Evolutionary conservation across 2,113 vertebrate genomes (phyloP).

Genomic region (Cygnus buccinator): DNA sequence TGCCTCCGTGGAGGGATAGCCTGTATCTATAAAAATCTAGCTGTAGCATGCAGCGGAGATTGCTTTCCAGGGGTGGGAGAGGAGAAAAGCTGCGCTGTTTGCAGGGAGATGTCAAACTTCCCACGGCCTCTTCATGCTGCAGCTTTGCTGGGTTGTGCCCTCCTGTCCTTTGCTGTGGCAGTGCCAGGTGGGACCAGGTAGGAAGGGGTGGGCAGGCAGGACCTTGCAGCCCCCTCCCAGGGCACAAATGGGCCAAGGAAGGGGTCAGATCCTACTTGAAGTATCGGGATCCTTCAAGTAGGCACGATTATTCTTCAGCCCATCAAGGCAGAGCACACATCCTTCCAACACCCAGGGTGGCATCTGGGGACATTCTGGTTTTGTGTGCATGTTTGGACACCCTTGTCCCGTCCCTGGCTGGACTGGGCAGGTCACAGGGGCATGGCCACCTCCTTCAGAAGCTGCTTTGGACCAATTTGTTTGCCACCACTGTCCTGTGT

Average conservation of each 20-base stretch:
- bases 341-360: fast-evolving
- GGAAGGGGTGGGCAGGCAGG: not conserved
- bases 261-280: not conserved
- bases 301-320: not conserved
- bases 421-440: not conserved
- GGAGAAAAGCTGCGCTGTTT: not conserved
- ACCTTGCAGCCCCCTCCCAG: not conserved
- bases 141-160: not conserved
- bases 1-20: constrained; percentile 43
- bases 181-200: not conserved
- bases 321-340: not conserved
- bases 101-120: not conserved
- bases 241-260: not conserved
- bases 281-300: not conserved
- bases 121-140: fast-evolving
- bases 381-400: fast-evolving
- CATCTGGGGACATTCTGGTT: fast-evolving
- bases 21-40: constrained; percentile 61
- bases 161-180: not conserved
- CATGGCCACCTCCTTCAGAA: not conserved
- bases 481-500: not conserved
- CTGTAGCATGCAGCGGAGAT: not conserved
- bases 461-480: not conserved
- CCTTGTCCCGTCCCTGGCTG: not conserved
- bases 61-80: not conserved